Conservation (phyloP, 2,888 invertebrate species). For the Spodoptera picta region DNA sequence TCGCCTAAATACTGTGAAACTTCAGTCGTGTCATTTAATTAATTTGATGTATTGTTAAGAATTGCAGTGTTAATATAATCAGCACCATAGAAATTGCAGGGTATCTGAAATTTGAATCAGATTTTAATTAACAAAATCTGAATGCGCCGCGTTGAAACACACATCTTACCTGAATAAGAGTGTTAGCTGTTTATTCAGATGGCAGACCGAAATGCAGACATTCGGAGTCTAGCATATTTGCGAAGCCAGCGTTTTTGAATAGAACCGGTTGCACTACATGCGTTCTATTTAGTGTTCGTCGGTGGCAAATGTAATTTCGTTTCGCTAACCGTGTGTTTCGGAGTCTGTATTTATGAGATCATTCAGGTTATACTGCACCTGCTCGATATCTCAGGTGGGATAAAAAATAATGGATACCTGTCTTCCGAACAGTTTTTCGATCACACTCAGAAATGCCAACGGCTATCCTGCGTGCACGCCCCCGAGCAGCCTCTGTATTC, state of each 20-base stretch:
- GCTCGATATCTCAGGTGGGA: constrained; percentile 18
- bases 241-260: constrained; percentile 57
- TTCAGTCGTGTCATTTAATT: constrained; percentile 48
- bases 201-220: constrained; percentile 57
- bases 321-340: constrained; percentile 38
- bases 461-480: constrained; percentile 20
- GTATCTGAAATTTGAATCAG: constrained; percentile 47
- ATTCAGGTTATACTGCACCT: constrained; percentile 23
- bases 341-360: constrained; percentile 27
- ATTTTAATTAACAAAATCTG: constrained; percentile 54
- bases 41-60: constrained; percentile 42
- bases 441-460: constrained; percentile 27
- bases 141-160: constrained; percentile 42
- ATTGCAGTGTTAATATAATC: constrained; percentile 29
- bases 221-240: constrained; percentile 53
- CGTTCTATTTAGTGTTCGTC: constrained; percentile 57
- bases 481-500: constrained; percentile 8
- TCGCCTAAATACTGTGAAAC: constrained; percentile 43
- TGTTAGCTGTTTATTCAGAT: constrained; percentile 56
- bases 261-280: constrained; percentile 39
- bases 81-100: constrained; percentile 32
- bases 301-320: constrained; percentile 50
- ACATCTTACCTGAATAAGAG: constrained; percentile 48
- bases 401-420: constrained; percentile 34
- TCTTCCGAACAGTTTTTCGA: constrained; percentile 24